Evolutionary conservation across 2,888 invertebrate species (phyloP), one percentile per base, ranked within the genome.

Genomic region (Apotomis betuletana): DNA sequence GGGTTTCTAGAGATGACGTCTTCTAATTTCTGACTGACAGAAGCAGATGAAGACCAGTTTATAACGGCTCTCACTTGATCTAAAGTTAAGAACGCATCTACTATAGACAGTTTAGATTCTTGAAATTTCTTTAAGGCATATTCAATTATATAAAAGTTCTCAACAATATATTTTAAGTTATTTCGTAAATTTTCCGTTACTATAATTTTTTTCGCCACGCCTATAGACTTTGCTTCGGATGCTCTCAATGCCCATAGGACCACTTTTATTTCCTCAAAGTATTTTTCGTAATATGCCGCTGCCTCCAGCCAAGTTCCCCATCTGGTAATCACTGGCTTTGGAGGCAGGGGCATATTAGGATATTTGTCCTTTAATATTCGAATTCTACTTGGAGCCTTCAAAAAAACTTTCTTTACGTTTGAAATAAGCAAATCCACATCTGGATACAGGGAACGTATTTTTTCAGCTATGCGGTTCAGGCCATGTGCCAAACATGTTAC

Each of bases 311-410:
- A 62, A 12, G 51, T 62, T 51, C 51, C 27, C 51, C 51, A 62
- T n/a, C 62, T 62, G n/a, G 62, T 62, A 27, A 62, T n/a, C n/a
- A 62, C 62, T 4, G 62, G 49, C n/a, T n/a, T 27, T 10, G 62
- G 62, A 36, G 62, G 62, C n/a, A 62, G 27, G 12, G 62, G 51
- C 36, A 51, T 36, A 36, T 51, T 15, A 12, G 62, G 62, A 15
- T 15, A 54, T 15, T 15, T 54, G 8, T 54, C 54, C 54, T 54
- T 54, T 54, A 54, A 54, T 54, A 54, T 54, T 13, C 8, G 13
- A 5, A 15, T 15, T 15, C 54, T 54, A 54, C 13, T 54, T 2
- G 54, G 54, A 15, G 54, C 13, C 15, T 54, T 54, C n/a, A 54
- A 5, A 54, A 54, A 15, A 15, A 4, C 15, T 15, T 54, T 27